These are phyloP conservation scores for Anabas testudineus DNA, from an alignment of 2,797 vertebrate species.

Conservation along the genomic window DNA sequence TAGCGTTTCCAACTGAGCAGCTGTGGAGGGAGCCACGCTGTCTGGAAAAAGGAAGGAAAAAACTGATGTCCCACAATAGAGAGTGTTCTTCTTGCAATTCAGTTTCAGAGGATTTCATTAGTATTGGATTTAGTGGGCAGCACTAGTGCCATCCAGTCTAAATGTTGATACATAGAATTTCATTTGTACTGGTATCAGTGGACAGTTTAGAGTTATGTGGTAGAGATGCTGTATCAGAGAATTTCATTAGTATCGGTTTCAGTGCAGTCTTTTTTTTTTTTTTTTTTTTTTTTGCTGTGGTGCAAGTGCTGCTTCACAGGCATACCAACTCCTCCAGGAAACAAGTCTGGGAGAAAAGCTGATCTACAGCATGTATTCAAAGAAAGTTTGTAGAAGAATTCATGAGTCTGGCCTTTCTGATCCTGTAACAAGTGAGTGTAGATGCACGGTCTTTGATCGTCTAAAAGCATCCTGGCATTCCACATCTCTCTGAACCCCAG, in stretches of 20 bases:
- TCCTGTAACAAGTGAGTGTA: conserved; percentile 24
- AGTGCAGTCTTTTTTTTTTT: conserved; percentile 34
- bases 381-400: conserved; percentile 25
- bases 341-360: conserved; percentile 12
- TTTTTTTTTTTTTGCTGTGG: conserved; percentile 18
- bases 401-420: conserved; percentile 20
- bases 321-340: conserved; percentile 23
- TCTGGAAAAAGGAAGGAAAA: background rate
- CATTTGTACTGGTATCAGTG: conserved; percentile 46
- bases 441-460: conserved; percentile 27
- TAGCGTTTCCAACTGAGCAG: background rate
- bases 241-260: conserved; percentile 58
- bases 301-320: conserved; percentile 19
- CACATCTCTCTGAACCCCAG: conserved; percentile 9
- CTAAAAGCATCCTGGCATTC: conserved; percentile 27
- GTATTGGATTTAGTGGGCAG: conserved; percentile 45
- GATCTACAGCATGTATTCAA: conserved; percentile 28
- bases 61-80: conserved; percentile 7
- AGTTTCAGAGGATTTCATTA: conserved; percentile 47
- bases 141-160: conserved; percentile 17
- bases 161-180: conserved; percentile 48
- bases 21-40: background rate
- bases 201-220: conserved; percentile 48
- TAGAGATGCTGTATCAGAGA: conserved; percentile 27
- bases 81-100: conserved; percentile 26